Percentiles rank a stretch among this genome's conserved stretches.
Conservation (phyloP, 2,113 vertebrate species). For the Aspidoscelis tigris region DNA sequence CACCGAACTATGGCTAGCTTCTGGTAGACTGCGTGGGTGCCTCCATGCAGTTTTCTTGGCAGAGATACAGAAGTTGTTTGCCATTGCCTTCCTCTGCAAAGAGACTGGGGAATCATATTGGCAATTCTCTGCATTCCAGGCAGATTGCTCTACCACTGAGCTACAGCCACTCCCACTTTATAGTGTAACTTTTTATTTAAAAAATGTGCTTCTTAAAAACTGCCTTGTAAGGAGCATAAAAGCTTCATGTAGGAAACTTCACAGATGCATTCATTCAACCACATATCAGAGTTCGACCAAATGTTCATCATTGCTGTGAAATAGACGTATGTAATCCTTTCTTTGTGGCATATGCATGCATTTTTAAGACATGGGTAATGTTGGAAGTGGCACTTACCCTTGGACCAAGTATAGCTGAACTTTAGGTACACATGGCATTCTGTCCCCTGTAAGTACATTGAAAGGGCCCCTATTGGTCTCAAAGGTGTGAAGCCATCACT, state of each 20-base stretch:
- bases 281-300: constrained; percentile 22
- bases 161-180: too few relatives aligned
- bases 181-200: background rate
- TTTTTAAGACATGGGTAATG: constrained; percentile 24
- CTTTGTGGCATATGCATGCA: constrained; percentile 38
- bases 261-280: constrained; percentile 14
- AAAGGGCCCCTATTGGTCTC: constrained; percentile 63
- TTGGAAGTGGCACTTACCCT: constrained; percentile 46
- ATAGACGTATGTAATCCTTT: constrained; percentile 20
- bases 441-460: constrained; percentile 32
- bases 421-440: constrained; percentile 30
- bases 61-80: too few relatives aligned
- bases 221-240: constrained; percentile 15
- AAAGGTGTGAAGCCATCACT: constrained; percentile 68
- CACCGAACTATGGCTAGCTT: too few relatives aligned
- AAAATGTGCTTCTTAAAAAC: background rate
- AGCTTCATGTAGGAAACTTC: constrained; percentile 27
- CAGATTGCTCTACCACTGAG: too few relatives aligned
- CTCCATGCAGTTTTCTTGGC: too few relatives aligned
- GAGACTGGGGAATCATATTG: too few relatives aligned
- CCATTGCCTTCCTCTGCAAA: too few relatives aligned
- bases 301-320: constrained; percentile 17
- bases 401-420: constrained; percentile 40
- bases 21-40: too few relatives aligned
- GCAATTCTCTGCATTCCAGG: too few relatives aligned